Evolutionary conservation across 2,888 invertebrate species (phyloP), one percentile per base, ranked within the genome.

Genomic region (Carabus problematicus): DNA sequence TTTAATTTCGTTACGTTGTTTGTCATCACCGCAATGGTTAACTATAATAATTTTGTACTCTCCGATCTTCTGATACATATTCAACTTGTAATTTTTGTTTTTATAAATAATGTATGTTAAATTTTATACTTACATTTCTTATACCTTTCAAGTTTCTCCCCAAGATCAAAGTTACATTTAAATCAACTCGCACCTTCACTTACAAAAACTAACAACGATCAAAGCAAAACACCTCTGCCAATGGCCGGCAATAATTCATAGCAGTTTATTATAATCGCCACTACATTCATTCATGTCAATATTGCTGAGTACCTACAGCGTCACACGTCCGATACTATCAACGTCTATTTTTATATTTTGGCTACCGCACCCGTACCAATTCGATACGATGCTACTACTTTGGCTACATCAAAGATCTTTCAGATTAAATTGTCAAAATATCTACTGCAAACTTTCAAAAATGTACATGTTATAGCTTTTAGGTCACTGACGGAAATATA

Each of bases 371-470:
- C 2, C 29, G 6, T 29, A 29, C 29, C 2, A 29, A 29, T 45
- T 45, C n/a, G 14, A 45, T 45, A 3, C 45, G 45, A 14, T 45
- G 45, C 45, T 6, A 3, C 29, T 29, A 6, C 29, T 29, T 29
- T 29, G 29, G 9, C 18, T 39, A 61, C 45, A 43, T 63, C 42
- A 63, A 63, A 64, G 56, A 54, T 43, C 39, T 11, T 16, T 19
- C 18, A 56, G 68, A 68, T 68, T 68, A 68, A 68, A 68, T 68
- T 68, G 68, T 68, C 68, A 68, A 68, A 68, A 68, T 68, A 61
- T 42, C 52, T 52, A 41, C 60, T 14, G 52, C 52, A 61, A 59
- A 42, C 39, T 59, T 67, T 60, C 9, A 29, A 39, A 60, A 60
- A 59, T 29, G 12, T n/a, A 45, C 45, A 45, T 45, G 2, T 45